phyloP scores from a whole-genome alignment of 2,888 invertebrate species.

The Cataglyphis rosenhaueri region DNA sequence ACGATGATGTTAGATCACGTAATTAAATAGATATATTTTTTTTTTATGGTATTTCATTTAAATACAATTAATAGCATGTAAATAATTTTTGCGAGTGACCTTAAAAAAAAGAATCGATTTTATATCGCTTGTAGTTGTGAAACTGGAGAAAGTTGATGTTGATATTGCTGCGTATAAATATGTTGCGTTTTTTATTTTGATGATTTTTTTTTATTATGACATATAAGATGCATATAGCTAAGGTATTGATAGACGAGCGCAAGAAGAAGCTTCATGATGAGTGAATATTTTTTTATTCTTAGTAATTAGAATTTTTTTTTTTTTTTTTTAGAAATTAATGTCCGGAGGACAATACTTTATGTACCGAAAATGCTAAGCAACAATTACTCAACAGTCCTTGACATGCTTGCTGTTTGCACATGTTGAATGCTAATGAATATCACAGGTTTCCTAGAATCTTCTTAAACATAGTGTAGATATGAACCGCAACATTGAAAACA shows the following conservation, averaged over 20 bases:
- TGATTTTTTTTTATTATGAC: not conserved
- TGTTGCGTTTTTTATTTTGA: not conserved
- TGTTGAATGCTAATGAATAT: conserved; percentile 5
- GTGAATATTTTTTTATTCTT: not conserved
- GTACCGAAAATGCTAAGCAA: conserved; percentile 59
- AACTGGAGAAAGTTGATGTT: not conserved
- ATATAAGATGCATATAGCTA: too few relatives aligned
- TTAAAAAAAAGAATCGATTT: not conserved
- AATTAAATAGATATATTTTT: not conserved
- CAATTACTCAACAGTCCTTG: conserved; percentile 60
- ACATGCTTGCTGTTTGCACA: not conserved
- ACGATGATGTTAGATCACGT: not conserved
- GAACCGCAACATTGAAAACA: not conserved
- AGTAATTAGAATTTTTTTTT: not conserved
- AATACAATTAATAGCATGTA: not conserved
- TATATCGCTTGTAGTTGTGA: not conserved
- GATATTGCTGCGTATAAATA: not conserved
- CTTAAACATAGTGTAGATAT: not conserved
- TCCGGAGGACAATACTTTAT: not conserved
- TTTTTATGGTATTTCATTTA: not conserved
- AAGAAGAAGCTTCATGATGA: too few relatives aligned
- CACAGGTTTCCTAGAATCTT: not conserved
- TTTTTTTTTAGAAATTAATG: not conserved
- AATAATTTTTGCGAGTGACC: not conserved
- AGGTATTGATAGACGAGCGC: too few relatives aligned